Evolutionary conservation across 2,113 vertebrate species (phyloP), one percentile per base, ranked within the genome.

Genomic region (Xiphophorus maculatus): DNA sequence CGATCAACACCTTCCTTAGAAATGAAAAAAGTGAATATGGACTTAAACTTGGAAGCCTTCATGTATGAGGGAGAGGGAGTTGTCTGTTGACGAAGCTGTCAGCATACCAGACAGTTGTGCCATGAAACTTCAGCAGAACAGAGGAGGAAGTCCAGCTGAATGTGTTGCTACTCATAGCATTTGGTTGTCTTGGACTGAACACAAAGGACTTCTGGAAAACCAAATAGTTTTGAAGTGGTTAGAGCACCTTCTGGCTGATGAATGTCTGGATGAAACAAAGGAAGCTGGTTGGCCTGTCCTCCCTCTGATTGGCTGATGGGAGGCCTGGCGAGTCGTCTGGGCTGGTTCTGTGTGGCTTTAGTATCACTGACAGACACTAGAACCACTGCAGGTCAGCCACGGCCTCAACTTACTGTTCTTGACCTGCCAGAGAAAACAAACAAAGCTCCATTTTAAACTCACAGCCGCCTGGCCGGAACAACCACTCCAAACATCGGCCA

Each of bases 1-100:
- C 81, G 86, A 84, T 84, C 89, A 88, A 87, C 90, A 89, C 87
- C 84, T 91, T 81, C 83, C 82, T 71, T 66, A 80, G 73, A 44
- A 66, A 76, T 29, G 63, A 58, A 63, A 73, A 66, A 74, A 58
- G 17, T 66, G 64, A 81, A 22, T 68, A 58, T 62, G 67, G 81
- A 71, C 42, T 66, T 64, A 80, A 72, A 68, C 83, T 67, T 90
- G 84, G 77, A 87, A 74, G 62, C 51, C 32, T 1, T 80, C 0
- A 15, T 69, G 69, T 69, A 66, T 80, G 67, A 66, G 62, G 73
- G 79, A 54, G 88, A 80, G 63, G 67, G 54, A 74, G 74, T 67
- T 29, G 27, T 66, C 32, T 28, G 77, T 87, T 88, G 90, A 91
- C 74, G 62, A 65, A 88, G 71, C 89, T 86, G 89, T 87, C 87